Evolutionary conservation across 2,888 invertebrate species (phyloP), one percentile per base, ranked within the genome.

Genomic region (Ormyrus labotus): DNA sequence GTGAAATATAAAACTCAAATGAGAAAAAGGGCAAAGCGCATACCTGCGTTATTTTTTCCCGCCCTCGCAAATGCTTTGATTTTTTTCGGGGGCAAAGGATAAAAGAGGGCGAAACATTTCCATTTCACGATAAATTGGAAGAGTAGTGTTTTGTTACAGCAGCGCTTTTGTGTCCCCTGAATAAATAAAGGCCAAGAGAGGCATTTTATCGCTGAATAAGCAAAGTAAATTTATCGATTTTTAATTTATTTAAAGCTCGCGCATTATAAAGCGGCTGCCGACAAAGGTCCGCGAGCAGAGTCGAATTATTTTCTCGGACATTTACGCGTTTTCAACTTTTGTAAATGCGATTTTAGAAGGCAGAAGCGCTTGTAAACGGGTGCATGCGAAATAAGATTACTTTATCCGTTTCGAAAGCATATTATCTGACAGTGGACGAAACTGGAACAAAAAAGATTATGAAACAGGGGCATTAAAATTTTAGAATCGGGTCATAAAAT

Each of bases 1-100:
- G 10, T 45, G 13, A 61, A 75, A 65, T 80, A 65, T 13, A 71
- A 71, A 75, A 75, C 55, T 45, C 55, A 34, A 64, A 63, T 73
- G 72, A 63, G 57, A 53, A 63, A 60, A 48, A 58, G 8, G 58
- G 48, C 34, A 19, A 69, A 76, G 8, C 53, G 11, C n/a, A 67
- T 53, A 45, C 19, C 13, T 63, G 34, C 51, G 2, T 51, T 57
- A 58, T 53, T 57, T 48, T 72, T 77, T 70, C 48, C 34, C 8
- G 34, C 10, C 34, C 34, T 34, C 34, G 34, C 34, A 34, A 34
- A 4, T 3, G 7, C 13, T 34, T 57, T 48, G 51, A 45, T 11
- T 34, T 34, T 34, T 34, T 34, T 34, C 34, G 34, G 4, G 3
- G 34, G 7, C 7, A 47, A 45, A 47, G n/a, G 6, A 6, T 13